Conservation (phyloP, 1,140 invertebrate species). For the Sinella curviseta region DNA sequence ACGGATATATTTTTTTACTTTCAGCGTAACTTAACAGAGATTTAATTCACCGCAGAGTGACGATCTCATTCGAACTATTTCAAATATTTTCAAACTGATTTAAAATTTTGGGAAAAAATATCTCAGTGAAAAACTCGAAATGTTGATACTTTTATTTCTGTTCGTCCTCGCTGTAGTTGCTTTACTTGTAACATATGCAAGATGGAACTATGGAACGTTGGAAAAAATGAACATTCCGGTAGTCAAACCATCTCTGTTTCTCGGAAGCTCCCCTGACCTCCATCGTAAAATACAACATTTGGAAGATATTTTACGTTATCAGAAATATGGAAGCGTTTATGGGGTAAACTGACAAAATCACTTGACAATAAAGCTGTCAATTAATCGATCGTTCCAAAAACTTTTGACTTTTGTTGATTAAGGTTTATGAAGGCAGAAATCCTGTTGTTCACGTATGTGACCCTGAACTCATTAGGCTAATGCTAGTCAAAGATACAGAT, state of each 20-base stretch:
- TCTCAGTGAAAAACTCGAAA: too few relatives aligned
- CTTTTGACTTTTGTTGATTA: not conserved
- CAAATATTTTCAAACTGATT: too few relatives aligned
- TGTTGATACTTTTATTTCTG: too few relatives aligned
- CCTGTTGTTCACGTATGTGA: conserved; percentile 58
- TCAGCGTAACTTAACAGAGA: too few relatives aligned
- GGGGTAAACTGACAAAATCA: conserved; percentile 29
- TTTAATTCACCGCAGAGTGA: too few relatives aligned
- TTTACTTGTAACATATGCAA: conserved; percentile 33
- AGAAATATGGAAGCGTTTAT: conserved; percentile 42
- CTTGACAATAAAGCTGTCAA: not conserved
- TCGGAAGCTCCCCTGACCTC: conserved; percentile 38
- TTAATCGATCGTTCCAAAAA: not conserved
- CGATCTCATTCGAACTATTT: too few relatives aligned
- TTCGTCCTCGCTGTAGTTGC: not conserved
- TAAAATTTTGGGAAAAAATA: too few relatives aligned
- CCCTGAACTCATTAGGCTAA: conserved; percentile 57
- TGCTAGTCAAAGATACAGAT: conserved; percentile 58
- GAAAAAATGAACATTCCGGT: conserved; percentile 43
- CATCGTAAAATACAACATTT: conserved; percentile 34
- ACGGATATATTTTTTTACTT: too few relatives aligned
- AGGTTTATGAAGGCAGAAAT: conserved; percentile 40
- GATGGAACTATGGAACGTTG: conserved; percentile 46
- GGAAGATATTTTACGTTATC: conserved; percentile 36
- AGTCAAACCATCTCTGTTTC: conserved; percentile 34